phyloP scores from a whole-genome alignment of 2,888 invertebrate species.

The Sinohyriopsis cumingii region DNA sequence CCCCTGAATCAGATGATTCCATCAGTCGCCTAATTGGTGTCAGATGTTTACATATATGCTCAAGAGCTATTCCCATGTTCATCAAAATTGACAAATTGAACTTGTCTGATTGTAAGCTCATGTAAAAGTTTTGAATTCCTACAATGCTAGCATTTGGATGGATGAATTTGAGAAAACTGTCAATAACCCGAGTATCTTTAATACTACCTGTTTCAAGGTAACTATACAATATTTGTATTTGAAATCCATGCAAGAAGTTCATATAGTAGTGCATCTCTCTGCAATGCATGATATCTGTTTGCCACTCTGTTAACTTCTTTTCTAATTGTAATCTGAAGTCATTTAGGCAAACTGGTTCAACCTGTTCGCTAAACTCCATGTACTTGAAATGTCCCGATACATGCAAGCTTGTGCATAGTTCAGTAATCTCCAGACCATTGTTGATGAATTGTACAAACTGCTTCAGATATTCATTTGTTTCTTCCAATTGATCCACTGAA shows the following conservation, averaged over 20 bases:
- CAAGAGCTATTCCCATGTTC: slow-evolving; percentile 26
- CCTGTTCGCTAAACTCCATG: no score
- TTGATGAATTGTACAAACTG: slow-evolving; percentile 15
- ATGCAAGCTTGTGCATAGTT: background rate
- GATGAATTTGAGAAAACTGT: no score
- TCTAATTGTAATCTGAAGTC: slow-evolving; percentile 5
- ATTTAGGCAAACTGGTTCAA: background rate
- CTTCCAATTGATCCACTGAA: no score
- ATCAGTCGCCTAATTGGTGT: slow-evolving; percentile 13
- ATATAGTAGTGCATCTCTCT: slow-evolving; percentile 28
- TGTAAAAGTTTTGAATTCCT: no score
- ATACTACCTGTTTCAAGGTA: slow-evolving; percentile 19
- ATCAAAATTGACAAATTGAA: slow-evolving; percentile 5
- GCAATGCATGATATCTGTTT: slow-evolving; percentile 8
- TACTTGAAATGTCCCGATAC: no score
- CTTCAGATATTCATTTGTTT: background rate
- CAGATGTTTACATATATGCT: slow-evolving; percentile 15
- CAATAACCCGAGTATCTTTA: background rate
- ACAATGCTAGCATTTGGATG: no score
- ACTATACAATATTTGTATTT: slow-evolving; percentile 29
- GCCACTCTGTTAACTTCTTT: slow-evolving; percentile 26
- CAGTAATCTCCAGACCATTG: slow-evolving; percentile 16
- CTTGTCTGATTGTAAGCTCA: background rate
- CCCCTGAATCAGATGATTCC: slow-evolving; percentile 1
- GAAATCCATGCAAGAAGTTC: slow-evolving; percentile 39